Conservation (phyloP, 2,113 vertebrate species). For the Dasyprocta punctata region DNA sequence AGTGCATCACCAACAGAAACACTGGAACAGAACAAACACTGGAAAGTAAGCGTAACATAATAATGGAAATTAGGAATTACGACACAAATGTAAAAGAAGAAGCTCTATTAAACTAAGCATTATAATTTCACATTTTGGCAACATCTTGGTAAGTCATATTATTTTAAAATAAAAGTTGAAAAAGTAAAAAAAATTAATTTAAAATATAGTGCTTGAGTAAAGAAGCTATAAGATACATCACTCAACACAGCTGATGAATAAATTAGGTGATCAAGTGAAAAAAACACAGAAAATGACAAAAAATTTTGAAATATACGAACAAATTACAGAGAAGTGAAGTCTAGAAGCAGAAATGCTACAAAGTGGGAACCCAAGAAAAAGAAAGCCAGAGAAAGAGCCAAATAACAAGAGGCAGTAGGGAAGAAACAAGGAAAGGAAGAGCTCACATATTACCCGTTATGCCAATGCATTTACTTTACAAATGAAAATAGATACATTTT, state of each 20-base stretch:
- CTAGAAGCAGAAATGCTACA: not conserved
- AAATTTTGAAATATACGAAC: not conserved
- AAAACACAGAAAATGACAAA: not conserved
- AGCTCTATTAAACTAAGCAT: not conserved
- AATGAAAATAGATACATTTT: not conserved
- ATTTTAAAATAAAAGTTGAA: not conserved
- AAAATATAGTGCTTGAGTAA: not conserved
- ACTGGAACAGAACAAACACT: not conserved
- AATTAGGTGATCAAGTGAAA: not conserved
- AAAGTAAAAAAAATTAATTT: not conserved
- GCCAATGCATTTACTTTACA: not conserved
- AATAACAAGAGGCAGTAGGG: not conserved
- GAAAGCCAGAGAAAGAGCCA: too few species aligned
- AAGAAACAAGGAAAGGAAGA: accelerated
- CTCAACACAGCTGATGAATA: not conserved
- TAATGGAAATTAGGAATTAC: not conserved
- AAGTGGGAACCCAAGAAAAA: not conserved
- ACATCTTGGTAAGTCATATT: not conserved
- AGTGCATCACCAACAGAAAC: not conserved
- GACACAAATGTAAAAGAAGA: not conserved
- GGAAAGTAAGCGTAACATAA: not conserved
- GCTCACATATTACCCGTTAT: not conserved
- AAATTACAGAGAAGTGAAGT: not conserved
- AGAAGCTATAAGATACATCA: not conserved
- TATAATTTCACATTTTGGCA: not conserved